A percentile compares a stretch with the other conserved stretches of the same genome.
These are phyloP conservation scores for Poeciliopsis prolifica DNA, from an alignment of 2,113 vertebrate species.

Conservation along the genomic window DNA sequence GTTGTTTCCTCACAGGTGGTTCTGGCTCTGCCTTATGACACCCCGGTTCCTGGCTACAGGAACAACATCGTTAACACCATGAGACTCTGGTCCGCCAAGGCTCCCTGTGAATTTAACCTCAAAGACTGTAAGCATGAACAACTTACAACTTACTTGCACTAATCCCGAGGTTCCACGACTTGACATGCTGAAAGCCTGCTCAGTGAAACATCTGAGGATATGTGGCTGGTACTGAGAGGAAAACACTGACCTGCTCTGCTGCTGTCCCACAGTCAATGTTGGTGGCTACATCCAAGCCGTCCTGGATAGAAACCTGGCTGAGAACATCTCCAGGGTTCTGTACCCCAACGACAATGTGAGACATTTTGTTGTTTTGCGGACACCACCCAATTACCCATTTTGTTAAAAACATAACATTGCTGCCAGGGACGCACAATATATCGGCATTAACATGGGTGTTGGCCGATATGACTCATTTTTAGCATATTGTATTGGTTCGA, in stretches of 20 bases:
- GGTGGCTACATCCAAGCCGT: conserved; percentile 94
- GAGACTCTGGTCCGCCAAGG: conserved; percentile 93
- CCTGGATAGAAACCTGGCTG: conserved; percentile 89
- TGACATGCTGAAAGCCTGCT: too few species aligned
- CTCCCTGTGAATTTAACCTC: conserved; percentile 92
- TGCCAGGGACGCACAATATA: too few species aligned
- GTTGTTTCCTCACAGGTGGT: conserved; percentile 79
- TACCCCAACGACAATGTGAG: conserved; percentile 93
- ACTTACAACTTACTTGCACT: fast-evolving
- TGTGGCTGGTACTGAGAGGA: not conserved
- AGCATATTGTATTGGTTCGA: too few species aligned
- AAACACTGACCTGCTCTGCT: not conserved
- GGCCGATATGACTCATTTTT: too few species aligned
- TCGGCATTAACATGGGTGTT: too few species aligned
- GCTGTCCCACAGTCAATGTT: conserved; percentile 77
- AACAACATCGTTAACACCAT: conserved; percentile 94
- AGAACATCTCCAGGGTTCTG: conserved; percentile 94
- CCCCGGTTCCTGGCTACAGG: conserved; percentile 90
- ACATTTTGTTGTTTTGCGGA: not conserved
- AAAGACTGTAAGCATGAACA: conserved; percentile 94
- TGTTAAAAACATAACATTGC: too few species aligned
- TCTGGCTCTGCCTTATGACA: conserved; percentile 90
- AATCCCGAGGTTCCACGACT: too few species aligned
- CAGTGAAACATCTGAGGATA: too few species aligned
- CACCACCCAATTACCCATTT: too few species aligned